These are phyloP conservation scores for Drosophila ustulata DNA, from an alignment of 2,888 invertebrate species.

Conservation along the genomic window DNA sequence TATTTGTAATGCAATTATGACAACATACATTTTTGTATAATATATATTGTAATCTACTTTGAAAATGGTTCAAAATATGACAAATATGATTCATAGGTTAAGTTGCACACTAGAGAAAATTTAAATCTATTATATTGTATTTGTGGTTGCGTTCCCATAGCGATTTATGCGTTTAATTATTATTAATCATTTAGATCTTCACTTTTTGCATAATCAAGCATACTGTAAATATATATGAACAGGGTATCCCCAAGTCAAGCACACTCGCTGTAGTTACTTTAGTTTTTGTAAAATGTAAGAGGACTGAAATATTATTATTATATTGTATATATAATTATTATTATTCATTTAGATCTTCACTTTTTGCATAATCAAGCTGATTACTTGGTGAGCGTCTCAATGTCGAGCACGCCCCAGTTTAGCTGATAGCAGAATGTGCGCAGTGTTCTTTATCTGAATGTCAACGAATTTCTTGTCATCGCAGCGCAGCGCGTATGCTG, in stretches of 20 bases:
- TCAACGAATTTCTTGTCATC: constrained; percentile 57
- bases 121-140: neutral
- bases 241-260: too few relatives aligned
- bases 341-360: neutral
- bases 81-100: too few relatives aligned
- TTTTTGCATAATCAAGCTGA: constrained; percentile 22
- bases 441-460: constrained; percentile 72
- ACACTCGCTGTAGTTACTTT: too few relatives aligned
- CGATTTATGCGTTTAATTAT: neutral
- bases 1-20: too few relatives aligned
- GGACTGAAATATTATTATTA: neutral
- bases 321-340: neutral
- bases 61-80: too few relatives aligned
- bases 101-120: too few relatives aligned
- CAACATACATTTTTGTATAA: too few relatives aligned
- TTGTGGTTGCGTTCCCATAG: neutral
- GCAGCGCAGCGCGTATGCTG: constrained; percentile 8
- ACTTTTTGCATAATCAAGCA: constrained; percentile 12
- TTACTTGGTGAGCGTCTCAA: constrained; percentile 41
- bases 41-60: too few relatives aligned
- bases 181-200: neutral
- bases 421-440: constrained; percentile 69
- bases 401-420: constrained; percentile 34
- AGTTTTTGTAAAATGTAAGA: too few relatives aligned
- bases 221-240: too few relatives aligned